Evolutionary conservation across 2,888 invertebrate species (phyloP), one percentile per base, ranked within the genome.

Genomic region (Leptinotarsa rubiginosa): DNA sequence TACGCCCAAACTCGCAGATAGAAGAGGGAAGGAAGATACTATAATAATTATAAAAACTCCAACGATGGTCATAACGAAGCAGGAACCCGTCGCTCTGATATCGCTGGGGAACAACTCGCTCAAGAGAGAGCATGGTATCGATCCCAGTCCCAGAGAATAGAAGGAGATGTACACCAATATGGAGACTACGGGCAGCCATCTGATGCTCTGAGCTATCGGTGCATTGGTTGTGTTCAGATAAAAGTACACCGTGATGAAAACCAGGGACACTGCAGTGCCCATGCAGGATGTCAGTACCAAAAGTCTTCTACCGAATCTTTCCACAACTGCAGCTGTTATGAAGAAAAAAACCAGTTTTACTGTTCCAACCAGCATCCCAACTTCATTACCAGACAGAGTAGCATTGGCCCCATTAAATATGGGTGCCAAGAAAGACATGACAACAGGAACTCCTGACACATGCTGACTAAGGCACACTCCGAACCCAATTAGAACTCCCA

Each of bases 281-380:
- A 22, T 13, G 3, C 20, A 56, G 22, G 56, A 56, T 20, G 4
- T 22, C 4, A 56, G 22, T 0, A 96, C 89, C 56, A 96, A 89
- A 0, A 92, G 85, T 70, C 92, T 91, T 47, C 95, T 89, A 0
- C 56, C 56, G 13, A 25, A 22, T 56, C 22, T 56, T 13, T 15
- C 56, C 12, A 56, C 56, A 15, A 56, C 22, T 12, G 22, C 13
- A 13, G 20, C 56, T 13, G 16, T 3, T 20, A 56, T 20, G 20
- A 56, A 56, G 22, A 56, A 22, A 25, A 56, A 56, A 22, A 56
- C 1, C 4, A 22, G 15, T 56, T 56, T 56, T 7, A 56, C 22
- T 20, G 22, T 2, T 12, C 56, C 56, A 22, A 20, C 22, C 4
- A 56, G 1, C 12, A 22, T 56, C 22, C 20, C 56, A 10, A 56